Evolutionary conservation across 1,140 invertebrate genomes (phyloP).

Genomic region (Artemia franciscana): DNA sequence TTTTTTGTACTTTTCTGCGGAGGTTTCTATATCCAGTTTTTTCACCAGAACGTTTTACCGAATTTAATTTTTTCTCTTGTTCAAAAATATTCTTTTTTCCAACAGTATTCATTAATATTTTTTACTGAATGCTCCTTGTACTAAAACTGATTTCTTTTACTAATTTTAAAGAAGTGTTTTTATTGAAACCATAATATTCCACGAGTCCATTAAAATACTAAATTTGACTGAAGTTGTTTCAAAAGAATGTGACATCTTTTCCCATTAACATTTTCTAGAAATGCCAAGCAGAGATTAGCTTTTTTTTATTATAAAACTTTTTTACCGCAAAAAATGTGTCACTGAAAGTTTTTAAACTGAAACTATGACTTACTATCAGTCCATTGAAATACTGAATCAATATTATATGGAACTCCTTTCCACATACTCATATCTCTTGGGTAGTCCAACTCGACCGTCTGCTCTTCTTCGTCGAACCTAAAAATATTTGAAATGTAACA

Average conservation of each 20-base stretch:
- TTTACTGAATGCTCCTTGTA: no score
- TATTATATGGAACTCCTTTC: constrained; percentile 25
- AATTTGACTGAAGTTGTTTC: background rate
- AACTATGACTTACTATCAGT: constrained; percentile 20
- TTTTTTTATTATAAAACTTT: background rate
- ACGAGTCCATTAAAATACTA: no score
- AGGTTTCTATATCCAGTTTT: no score
- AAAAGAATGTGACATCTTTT: background rate
- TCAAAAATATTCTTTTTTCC: no score
- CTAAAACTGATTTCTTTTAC: no score
- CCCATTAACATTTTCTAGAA: no score
- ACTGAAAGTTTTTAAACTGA: constrained; percentile 1
- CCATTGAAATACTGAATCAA: constrained; percentile 27
- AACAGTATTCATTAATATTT: no score
- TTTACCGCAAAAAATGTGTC: background rate
- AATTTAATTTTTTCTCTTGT: no score
- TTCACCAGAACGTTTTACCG: no score
- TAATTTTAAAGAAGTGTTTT: no score
- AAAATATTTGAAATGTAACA: constrained; percentile 1
- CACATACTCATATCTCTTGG: constrained; percentile 29
- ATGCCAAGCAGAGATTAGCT: background rate
- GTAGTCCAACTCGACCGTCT: constrained; percentile 25
- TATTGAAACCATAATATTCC: no score
- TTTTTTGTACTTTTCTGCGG: no score
- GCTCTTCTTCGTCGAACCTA: constrained; percentile 21